Conservation (phyloP, 2,888 invertebrate species). For the Arge pagana region DNA sequence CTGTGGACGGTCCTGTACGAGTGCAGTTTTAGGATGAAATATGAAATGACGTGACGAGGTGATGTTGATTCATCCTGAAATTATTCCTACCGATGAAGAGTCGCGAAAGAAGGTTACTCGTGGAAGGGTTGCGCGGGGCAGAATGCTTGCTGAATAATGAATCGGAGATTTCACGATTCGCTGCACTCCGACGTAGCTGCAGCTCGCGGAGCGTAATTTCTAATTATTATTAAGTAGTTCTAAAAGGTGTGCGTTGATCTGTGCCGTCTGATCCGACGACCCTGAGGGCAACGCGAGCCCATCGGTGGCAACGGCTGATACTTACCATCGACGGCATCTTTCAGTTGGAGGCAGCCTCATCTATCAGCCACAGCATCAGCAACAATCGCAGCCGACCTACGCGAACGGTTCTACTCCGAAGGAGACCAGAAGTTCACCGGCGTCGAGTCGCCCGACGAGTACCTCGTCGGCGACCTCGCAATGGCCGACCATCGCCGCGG, state of each 20-base stretch:
- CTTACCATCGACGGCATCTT: no score
- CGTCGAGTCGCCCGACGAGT: slow-evolving; percentile 44
- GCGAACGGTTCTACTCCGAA: slow-evolving; percentile 30
- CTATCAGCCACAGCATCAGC: slow-evolving; percentile 40
- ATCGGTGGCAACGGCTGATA: no score
- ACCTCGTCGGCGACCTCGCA: slow-evolving; percentile 44
- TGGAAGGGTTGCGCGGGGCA: slow-evolving; percentile 16
- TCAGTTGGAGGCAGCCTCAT: slow-evolving; percentile 33
- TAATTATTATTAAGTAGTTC: slow-evolving; percentile 20
- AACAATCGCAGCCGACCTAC: slow-evolving; percentile 32
- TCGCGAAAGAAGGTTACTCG: slow-evolving; percentile 19
- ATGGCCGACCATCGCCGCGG: slow-evolving; percentile 37
- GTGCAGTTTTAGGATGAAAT: no score
- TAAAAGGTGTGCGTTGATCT: no score
- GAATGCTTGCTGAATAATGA: slow-evolving; percentile 14
- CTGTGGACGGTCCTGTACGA: no score
- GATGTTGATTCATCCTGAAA: no score
- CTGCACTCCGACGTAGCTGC: slow-evolving; percentile 6
- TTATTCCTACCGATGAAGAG: no score
- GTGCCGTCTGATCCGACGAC: no score
- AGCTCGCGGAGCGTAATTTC: slow-evolving; percentile 5
- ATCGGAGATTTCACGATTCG: background rate
- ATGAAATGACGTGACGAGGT: no score
- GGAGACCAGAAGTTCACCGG: slow-evolving; percentile 42
- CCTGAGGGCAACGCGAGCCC: no score